Evolutionary conservation across 2,888 invertebrate species (phyloP).

Genomic region (Euplexia lucipara): DNA sequence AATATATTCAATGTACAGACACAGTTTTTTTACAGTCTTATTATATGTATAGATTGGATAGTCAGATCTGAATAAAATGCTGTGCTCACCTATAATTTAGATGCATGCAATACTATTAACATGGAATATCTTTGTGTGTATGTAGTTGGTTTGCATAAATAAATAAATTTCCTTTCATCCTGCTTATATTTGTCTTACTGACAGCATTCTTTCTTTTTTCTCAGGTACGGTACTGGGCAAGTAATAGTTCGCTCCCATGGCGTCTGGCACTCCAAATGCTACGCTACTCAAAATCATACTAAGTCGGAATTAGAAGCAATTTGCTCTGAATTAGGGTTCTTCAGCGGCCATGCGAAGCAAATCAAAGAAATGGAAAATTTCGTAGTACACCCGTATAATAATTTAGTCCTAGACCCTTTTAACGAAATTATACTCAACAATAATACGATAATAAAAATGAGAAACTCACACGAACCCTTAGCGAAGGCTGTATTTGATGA

Average conservation of each 20-base stretch:
- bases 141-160: no score
- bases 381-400: conserved; percentile 74
- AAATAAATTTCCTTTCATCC: no score
- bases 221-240: conserved; percentile 92
- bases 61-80: no score
- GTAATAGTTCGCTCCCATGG: conserved; percentile 92
- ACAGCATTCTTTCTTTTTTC: conserved; percentile 33
- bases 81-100: no score
- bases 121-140: no score
- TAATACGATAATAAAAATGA: conserved; percentile 80
- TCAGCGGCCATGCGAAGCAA: conserved; percentile 89
- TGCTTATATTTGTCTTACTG: no score
- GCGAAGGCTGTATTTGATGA: conserved; percentile 77
- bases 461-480: conserved; percentile 80
- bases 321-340: conserved; percentile 92
- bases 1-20: no score
- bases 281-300: conserved; percentile 88
- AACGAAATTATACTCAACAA: conserved; percentile 82
- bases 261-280: conserved; percentile 94
- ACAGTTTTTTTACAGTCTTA: no score
- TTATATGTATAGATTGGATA: no score
- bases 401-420: conserved; percentile 79
- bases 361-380: conserved; percentile 71
- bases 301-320: conserved; percentile 90
- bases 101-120: no score